Base-by-base conservation (phyloP, 1,140 invertebrate species). In the Calliopsis andreniformis region DNA sequence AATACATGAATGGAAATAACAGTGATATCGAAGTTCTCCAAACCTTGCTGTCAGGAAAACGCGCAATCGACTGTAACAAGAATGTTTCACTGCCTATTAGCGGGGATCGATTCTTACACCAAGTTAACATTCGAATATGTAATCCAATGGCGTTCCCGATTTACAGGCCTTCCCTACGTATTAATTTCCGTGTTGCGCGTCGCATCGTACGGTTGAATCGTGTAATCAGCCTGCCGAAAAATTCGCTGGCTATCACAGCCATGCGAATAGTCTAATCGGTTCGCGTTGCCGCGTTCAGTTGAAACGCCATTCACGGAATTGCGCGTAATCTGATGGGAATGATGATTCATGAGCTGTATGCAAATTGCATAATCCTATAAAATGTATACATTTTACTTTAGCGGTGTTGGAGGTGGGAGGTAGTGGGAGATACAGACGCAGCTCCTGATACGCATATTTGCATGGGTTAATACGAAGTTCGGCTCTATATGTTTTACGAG, bases 211-310 rank as follows among this genome's bases (percentile, higher is more conserved):
- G 10, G 53, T 43, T 18, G 49, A n/a, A 66, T 51, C 43, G 51
- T 71, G 79, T 80, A 68, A 80, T 80, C 79, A 80, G 63, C n/a
- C 75, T 79, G 62, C 59, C 42, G 55, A 79, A 80, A 80, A 80
- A 80, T 68, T 68, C 47, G 2, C 45, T 8, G 32, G 53, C 18
- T 30, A 49, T 55, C 47, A 42, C 53, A 51, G 28, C 30, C 25
- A 30, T 20, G 32, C 51, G 43, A 58, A 18, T 51, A 30, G 42
- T 16, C 23, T 81, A 81, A 81, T 76, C 64, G 58, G 51, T 56
- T 56, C 71, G 45, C 62, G 53, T 39, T 35, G 77, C 43, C 45
- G 20, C 49, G 59, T 76, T 80, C 61, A 76, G 53, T 47, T 73
- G 70, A 66, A 73, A 73, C 28, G 32, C 35, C 43, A 32, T 69